phyloP scores from a whole-genome alignment of 2,888 invertebrate genomes.

The Byasa hedistus region DNA sequence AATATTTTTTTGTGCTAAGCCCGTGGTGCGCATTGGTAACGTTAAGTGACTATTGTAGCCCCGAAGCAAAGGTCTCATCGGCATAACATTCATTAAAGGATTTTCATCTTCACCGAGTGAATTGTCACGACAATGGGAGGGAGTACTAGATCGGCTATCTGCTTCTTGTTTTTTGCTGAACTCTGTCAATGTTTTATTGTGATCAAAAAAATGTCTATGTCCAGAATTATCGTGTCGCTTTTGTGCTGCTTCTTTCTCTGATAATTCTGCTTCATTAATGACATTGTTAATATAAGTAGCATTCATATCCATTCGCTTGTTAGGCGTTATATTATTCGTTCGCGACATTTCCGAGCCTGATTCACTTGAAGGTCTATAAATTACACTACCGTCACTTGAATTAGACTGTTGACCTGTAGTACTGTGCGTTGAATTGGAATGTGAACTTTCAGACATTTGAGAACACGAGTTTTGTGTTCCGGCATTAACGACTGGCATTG shows the following conservation, averaged over 20 bases:
- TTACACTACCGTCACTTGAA: constrained; percentile 86
- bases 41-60: constrained; percentile 89
- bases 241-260: constrained; percentile 72
- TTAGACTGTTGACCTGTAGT: constrained; percentile 85
- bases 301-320: constrained; percentile 77
- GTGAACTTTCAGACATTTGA: constrained; percentile 85
- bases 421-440: constrained; percentile 79
- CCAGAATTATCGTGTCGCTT: constrained; percentile 55
- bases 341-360: constrained; percentile 83
- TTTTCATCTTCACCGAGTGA: constrained; percentile 84
- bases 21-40: constrained; percentile 82
- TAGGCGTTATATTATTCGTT: constrained; percentile 67
- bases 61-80: constrained; percentile 93
- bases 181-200: constrained; percentile 62
- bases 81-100: constrained; percentile 88
- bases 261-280: constrained; percentile 76
- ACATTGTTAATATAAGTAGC: constrained; percentile 75
- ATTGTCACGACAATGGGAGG: constrained; percentile 76
- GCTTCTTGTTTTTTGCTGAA: constrained; percentile 54
- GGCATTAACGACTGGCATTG: constrained; percentile 82
- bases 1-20: constrained; percentile 70
- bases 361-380: constrained; percentile 86
- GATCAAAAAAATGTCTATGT: constrained; percentile 56
- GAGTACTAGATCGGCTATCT: constrained; percentile 71
- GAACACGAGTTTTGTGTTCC: constrained; percentile 57